Evolutionary conservation across 1,140 invertebrate genomes (phyloP).

Genomic region (Drosophila pachea): DNA sequence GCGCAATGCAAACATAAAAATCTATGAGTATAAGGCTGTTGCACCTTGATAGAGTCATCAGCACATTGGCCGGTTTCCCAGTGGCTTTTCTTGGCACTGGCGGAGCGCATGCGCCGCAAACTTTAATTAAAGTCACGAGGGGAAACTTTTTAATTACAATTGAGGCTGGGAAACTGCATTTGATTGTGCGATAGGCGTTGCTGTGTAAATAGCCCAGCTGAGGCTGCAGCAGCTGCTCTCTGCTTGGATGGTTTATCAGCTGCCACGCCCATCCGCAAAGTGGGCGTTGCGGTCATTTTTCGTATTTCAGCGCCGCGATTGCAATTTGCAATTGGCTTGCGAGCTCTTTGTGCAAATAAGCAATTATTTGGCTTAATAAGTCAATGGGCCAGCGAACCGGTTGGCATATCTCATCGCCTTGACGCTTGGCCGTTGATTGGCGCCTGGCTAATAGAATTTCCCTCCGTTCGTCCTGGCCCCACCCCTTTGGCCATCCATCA

Average conservation of each 20-base stretch:
- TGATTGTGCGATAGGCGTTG: constrained; percentile 50
- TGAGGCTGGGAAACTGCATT: constrained; percentile 45
- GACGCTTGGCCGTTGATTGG: constrained; percentile 34
- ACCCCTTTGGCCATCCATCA: too few species aligned
- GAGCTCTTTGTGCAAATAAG: constrained; percentile 62
- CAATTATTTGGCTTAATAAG: constrained; percentile 76
- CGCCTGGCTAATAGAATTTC: constrained; percentile 63
- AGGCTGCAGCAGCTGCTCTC: constrained; percentile 6
- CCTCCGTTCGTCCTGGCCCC: not conserved
- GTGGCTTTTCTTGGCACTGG: constrained; percentile 2
- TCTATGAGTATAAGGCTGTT: constrained; percentile 27
- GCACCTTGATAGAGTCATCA: constrained; percentile 41
- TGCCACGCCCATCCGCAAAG: constrained; percentile 39
- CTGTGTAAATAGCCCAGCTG: constrained; percentile 43
- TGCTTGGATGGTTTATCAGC: constrained; percentile 51
- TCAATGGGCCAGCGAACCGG: constrained; percentile 64
- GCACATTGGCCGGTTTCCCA: not conserved
- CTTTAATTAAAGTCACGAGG: constrained; percentile 67
- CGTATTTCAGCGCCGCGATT: constrained; percentile 48
- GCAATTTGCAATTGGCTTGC: constrained; percentile 53
- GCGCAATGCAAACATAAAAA: constrained; percentile 40
- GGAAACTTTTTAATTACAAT: constrained; percentile 52
- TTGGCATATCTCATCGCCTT: constrained; percentile 44
- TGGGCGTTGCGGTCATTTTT: constrained; percentile 70
- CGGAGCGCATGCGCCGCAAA: constrained; percentile 28